Base-by-base conservation (phyloP, 2,797 vertebrate genomes). In the Sebastes kiyomatsui region DNA sequence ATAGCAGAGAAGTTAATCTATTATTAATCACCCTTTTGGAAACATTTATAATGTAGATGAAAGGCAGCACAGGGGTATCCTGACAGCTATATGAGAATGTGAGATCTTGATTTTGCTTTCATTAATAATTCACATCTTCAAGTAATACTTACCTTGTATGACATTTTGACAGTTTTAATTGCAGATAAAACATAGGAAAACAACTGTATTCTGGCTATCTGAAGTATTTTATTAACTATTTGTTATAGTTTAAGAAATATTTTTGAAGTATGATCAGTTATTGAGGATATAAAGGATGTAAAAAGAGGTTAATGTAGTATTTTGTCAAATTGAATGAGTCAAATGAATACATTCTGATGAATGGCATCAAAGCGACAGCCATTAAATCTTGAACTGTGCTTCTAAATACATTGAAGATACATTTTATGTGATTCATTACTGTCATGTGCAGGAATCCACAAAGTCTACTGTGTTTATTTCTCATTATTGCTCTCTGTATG, bases 21-120 rank as follows among this genome's bases (percentile, higher is more conserved):
- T 95, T 95, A 95, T 95, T 95, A 82, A 95, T 93, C 78, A 81
- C 85, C 88, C 83, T 89, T 94, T 92, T 77, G 72, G 78, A 87
- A 87, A 90, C 79, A 75, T 87, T 88, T 68, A 83, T 74, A 72
- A 70, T 72, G 72, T 72, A 76, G 77, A 83, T 83, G 64, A 77
- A 85, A 81, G 78, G 78, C 58, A 18, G 42, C 32, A 60, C 33
- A 27, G 10, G 2, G 61, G 80, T 74, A 86, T 83, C 65, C 84
- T 82, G 81, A 86, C 79, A 86, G 77, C 73, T 85, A 11, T 64
- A 74, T 76, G 73, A 80, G 16, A 66, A 80, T 80, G 67, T 65
- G 42, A 72, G 65, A 73, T 64, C 72, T 77, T 67, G 27, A 71
- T 73, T 89, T 77, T 82, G 7, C 75, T 54, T 66, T 68, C 42